phyloP scores from a whole-genome alignment of 2,113 vertebrate genomes.

The Cebidichthys violaceus region DNA sequence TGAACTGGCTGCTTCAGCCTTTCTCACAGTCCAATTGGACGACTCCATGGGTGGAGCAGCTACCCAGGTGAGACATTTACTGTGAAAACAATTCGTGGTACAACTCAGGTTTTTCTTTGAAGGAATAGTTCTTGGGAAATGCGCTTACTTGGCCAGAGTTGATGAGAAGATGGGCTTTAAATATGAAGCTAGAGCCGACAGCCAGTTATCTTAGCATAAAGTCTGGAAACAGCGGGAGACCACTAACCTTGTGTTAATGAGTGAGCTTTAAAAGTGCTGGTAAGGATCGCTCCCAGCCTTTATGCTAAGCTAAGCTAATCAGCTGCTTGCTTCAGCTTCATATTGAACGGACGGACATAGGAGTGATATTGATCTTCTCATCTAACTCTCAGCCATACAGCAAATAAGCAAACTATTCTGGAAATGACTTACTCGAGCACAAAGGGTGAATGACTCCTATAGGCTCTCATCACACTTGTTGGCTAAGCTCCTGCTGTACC shows the following conservation, averaged over 20 bases:
- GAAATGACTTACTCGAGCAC: not conserved
- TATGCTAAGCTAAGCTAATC: not conserved
- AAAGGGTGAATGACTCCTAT: not conserved
- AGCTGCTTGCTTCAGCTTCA: not conserved
- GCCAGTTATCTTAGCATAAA: not conserved
- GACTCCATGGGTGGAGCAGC: constrained; percentile 77
- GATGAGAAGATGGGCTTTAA: not conserved
- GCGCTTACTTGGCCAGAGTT: not conserved
- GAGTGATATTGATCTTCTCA: not conserved
- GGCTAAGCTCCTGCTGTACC: not conserved
- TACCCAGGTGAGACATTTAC: constrained; percentile 75
- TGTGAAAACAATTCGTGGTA: not conserved
- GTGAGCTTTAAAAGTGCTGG: not conserved
- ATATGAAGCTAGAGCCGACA: not conserved
- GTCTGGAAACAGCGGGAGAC: not conserved
- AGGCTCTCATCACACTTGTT: not conserved
- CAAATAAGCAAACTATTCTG: not conserved
- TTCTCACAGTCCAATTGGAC: constrained; percentile 80
- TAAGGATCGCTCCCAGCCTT: not conserved
- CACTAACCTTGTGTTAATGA: not conserved
- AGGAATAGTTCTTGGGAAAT: not conserved
- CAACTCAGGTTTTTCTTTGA: not conserved
- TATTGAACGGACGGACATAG: not conserved
- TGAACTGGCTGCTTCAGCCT: constrained; percentile 79
- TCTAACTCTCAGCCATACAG: not conserved